Percentiles rank a stretch among this genome's conserved stretches.
Evolutionary conservation across 2,113 vertebrate species (phyloP).

Genomic region (Ictalurus furcatus): DNA sequence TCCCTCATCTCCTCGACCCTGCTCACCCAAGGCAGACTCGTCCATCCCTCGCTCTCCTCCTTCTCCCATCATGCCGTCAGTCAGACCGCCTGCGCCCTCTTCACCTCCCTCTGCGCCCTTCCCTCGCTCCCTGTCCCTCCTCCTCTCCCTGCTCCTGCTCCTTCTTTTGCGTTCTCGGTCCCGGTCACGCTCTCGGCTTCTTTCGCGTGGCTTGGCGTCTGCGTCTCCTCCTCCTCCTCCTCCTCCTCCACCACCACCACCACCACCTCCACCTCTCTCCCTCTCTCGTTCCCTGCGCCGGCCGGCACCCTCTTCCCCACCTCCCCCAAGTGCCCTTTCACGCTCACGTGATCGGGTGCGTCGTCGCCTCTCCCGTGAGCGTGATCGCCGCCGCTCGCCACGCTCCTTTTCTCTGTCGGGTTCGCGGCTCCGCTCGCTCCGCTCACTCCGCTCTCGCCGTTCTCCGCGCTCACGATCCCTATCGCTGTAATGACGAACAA

Average conservation of each 20-base stretch:
- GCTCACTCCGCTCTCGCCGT: slow-evolving; percentile 53
- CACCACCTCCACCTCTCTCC: slow-evolving; percentile 50
- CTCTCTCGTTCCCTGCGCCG: slow-evolving; percentile 44
- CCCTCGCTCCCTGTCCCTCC: slow-evolving; percentile 76
- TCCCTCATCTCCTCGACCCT: slow-evolving; percentile 66
- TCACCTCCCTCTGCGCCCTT: slow-evolving; percentile 74
- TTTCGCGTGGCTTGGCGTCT: slow-evolving; percentile 71
- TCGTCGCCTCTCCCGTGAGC: slow-evolving; percentile 81
- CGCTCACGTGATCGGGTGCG: slow-evolving; percentile 78
- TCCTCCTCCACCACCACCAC: neutral
- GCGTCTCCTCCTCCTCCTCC: slow-evolving; percentile 58
- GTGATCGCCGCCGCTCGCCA: slow-evolving; percentile 76
- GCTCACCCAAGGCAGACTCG: slow-evolving; percentile 51
- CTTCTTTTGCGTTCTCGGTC: slow-evolving; percentile 72
- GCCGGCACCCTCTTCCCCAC: slow-evolving; percentile 53
- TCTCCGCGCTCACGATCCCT: slow-evolving; percentile 67
- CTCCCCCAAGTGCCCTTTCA: slow-evolving; percentile 52
- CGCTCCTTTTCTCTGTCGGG: slow-evolving; percentile 75
- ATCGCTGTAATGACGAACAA: slow-evolving; percentile 58
- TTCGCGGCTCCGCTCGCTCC: slow-evolving; percentile 78
- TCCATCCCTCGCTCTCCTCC: slow-evolving; percentile 59
- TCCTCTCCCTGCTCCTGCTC: slow-evolving; percentile 73
- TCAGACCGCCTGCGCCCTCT: slow-evolving; percentile 56
- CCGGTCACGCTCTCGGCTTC: slow-evolving; percentile 67
- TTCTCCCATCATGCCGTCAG: slow-evolving; percentile 58